A percentile compares a stretch with the other conserved stretches of the same genome.
Conservation (phyloP, 2,797 vertebrate species). For the Chelidonichthys spinosus region DNA sequence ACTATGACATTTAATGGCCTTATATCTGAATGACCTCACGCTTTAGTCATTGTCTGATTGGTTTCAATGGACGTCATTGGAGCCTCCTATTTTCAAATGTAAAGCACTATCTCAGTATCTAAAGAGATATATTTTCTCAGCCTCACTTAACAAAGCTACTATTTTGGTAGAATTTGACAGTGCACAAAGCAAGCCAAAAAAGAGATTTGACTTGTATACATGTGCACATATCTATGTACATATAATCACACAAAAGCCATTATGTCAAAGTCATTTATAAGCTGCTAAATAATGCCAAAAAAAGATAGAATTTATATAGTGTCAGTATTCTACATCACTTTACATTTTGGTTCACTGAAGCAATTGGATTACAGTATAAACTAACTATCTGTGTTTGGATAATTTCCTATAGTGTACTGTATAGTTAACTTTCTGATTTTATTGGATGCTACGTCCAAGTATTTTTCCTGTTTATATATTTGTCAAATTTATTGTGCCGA, state of each 20-base stretch:
- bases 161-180: conserved; percentile 82
- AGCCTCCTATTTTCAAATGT: conserved; percentile 80
- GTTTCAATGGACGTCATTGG: conserved; percentile 78
- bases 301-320: conserved; percentile 72
- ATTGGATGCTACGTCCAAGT: conserved; percentile 57
- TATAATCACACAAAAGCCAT: conserved; percentile 85
- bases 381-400: conserved; percentile 60
- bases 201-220: conserved; percentile 72
- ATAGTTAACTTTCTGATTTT: conserved; percentile 65
- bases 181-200: conserved; percentile 77
- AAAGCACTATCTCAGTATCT: conserved; percentile 79
- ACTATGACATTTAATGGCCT: conserved; percentile 87
- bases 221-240: conserved; percentile 77
- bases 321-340: conserved; percentile 68
- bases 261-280: conserved; percentile 83
- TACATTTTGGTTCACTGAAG: conserved; percentile 64
- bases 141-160: conserved; percentile 81
- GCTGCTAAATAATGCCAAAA: conserved; percentile 90
- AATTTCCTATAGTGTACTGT: conserved; percentile 61
- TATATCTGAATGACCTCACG: conserved; percentile 88
- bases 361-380: conserved; percentile 60
- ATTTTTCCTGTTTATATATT: conserved; percentile 64
- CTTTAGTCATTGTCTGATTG: conserved; percentile 76
- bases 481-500: conserved; percentile 62
- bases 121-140: conserved; percentile 85